A percentile compares a stretch with the other conserved stretches of the same genome.
Evolutionary conservation across 2,888 invertebrate genomes (phyloP).

Genomic region (Ptilodon capucinus): DNA sequence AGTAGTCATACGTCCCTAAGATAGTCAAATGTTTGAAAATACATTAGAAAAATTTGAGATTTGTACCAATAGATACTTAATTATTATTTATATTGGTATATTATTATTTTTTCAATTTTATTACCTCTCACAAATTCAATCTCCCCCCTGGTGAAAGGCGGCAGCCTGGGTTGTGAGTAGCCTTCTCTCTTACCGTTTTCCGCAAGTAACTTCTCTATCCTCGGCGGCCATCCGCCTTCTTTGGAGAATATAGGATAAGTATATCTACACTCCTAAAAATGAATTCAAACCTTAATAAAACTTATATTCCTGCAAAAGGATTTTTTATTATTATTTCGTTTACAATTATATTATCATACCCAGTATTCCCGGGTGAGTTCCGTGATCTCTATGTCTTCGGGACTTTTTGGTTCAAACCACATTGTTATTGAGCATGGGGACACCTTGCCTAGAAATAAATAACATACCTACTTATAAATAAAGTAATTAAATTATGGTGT

Average conservation of each 20-base stretch:
- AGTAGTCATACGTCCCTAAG: constrained; percentile 78
- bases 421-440: not conserved
- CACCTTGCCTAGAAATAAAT: not conserved
- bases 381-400: constrained; percentile 55
- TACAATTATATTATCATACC: constrained; percentile 23
- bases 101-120: no score
- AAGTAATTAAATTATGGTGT: no score
- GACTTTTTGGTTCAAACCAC: not conserved
- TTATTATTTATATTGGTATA: no score
- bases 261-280: constrained; percentile 24
- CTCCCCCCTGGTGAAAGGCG: constrained; percentile 13
- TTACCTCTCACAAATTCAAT: constrained; percentile 8
- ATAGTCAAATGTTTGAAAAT: no score
- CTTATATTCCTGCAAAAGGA: no score
- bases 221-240: constrained; percentile 53
- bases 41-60: no score
- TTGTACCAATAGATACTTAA: no score
- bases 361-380: constrained; percentile 69
- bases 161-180: constrained; percentile 36
- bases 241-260: constrained; percentile 45
- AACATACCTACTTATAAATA: constrained; percentile 37
- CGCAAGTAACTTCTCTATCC: constrained; percentile 34
- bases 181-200: constrained; percentile 41
- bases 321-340: no score
- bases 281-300: no score